These are phyloP conservation scores for Falco punctatus DNA, from an alignment of 2,113 vertebrate species.

Conservation along the genomic window DNA sequence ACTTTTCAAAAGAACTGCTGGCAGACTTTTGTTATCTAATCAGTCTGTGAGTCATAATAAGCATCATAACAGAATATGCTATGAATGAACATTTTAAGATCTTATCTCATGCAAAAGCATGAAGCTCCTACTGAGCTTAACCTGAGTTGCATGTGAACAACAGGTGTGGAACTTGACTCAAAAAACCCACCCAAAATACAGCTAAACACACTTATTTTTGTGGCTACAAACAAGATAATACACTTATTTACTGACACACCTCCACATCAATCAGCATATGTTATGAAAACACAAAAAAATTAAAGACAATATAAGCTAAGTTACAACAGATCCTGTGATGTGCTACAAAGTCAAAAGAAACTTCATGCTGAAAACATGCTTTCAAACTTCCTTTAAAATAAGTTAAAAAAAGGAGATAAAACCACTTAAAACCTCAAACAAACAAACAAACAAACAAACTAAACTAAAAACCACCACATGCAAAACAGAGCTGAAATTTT, in stretches of 20 bases:
- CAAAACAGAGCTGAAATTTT: background rate
- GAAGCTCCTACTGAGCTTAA: background rate
- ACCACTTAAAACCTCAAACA: background rate
- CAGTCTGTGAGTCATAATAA: background rate
- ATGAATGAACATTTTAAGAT: background rate
- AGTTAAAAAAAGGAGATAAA: background rate
- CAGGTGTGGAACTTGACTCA: background rate
- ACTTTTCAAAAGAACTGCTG: background rate
- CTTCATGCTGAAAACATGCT: slow-evolving; percentile 37
- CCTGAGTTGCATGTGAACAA: background rate
- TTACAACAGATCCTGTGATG: background rate
- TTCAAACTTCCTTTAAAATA: background rate
- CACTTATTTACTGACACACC: slow-evolving; percentile 21
- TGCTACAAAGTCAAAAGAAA: slow-evolving; percentile 23
- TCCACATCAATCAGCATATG: slow-evolving; percentile 9
- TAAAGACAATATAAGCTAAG: slow-evolving; percentile 31
- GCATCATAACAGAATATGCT: background rate
- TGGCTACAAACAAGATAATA: slow-evolving; percentile 30
- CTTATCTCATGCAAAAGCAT: background rate
- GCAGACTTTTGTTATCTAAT: background rate
- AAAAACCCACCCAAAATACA: background rate
- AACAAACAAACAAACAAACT: background rate
- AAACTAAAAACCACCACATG: background rate
- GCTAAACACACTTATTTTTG: background rate
- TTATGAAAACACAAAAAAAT: slow-evolving; percentile 32